These are phyloP conservation scores for Pogonus chalceus DNA, from an alignment of 1,140 invertebrate genomes.

Conservation along the genomic window DNA sequence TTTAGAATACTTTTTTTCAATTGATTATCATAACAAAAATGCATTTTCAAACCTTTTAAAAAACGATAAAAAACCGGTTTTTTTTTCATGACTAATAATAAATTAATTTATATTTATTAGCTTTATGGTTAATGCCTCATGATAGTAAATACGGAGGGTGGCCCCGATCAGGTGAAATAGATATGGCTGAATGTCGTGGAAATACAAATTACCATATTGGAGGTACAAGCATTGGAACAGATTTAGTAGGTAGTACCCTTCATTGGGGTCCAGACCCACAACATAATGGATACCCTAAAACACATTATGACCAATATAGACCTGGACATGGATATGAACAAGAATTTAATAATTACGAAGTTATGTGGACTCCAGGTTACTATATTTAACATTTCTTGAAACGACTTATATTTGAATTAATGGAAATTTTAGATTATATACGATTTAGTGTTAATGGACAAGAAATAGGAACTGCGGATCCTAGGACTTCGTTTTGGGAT, in stretches of 20 bases:
- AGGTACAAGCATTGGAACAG: slow-evolving; percentile 45
- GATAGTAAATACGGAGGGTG: slow-evolving; percentile 45
- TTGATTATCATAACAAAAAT: too few relatives aligned
- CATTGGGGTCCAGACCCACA: slow-evolving; percentile 52
- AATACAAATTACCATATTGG: slow-evolving; percentile 40
- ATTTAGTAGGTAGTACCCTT: slow-evolving; percentile 46
- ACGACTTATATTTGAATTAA: not conserved
- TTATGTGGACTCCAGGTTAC: not conserved
- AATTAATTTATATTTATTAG: slow-evolving; percentile 29
- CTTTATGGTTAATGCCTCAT: slow-evolving; percentile 50
- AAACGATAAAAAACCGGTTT: too few relatives aligned
- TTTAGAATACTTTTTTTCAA: too few relatives aligned
- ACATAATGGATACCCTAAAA: slow-evolving; percentile 41
- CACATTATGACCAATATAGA: slow-evolving; percentile 19
- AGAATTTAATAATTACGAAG: not conserved
- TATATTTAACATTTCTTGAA: not conserved
- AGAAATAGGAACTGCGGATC: not conserved
- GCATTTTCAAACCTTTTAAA: too few relatives aligned
- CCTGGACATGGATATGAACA: not conserved
- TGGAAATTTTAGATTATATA: not conserved
- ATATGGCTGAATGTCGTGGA: slow-evolving; percentile 46
- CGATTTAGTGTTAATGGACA: not conserved
- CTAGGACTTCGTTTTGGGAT: not conserved
- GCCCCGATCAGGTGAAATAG: slow-evolving; percentile 45
- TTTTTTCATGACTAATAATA: too few relatives aligned